Percentiles rank a stretch among this genome's conserved stretches.
Conservation (phyloP, 2,113 vertebrate genomes). For the Charina bottae region DNA sequence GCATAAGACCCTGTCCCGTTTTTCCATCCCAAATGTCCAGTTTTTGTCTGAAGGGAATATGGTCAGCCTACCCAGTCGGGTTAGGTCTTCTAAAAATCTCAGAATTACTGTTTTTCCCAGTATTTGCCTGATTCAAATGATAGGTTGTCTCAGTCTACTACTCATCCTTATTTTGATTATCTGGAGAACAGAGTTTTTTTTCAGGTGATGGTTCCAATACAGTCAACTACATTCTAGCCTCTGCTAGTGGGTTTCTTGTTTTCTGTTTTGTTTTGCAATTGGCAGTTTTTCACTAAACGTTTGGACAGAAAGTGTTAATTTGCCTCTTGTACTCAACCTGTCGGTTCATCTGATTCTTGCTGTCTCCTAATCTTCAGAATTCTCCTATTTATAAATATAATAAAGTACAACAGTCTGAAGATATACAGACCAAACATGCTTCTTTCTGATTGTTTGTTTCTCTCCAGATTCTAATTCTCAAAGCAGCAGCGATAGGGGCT, state of each 20-base stretch:
- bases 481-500: background rate
- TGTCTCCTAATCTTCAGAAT: background rate
- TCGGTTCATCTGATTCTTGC: background rate
- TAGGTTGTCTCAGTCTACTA: background rate
- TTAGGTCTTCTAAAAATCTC: background rate
- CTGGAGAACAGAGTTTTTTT: background rate
- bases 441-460: background rate
- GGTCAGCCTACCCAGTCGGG: too few species aligned
- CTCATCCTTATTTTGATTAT: background rate
- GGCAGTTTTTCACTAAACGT: background rate
- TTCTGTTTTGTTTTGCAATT: background rate
- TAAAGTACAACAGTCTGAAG: background rate
- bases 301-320: background rate
- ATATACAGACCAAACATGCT: background rate
- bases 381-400: background rate
- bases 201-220: background rate
- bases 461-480: background rate
- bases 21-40: too few species aligned
- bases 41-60: too few species aligned
- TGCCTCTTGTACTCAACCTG: background rate
- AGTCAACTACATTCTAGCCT: background rate
- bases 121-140: background rate
- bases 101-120: background rate
- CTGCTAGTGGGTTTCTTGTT: background rate
- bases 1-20: too few species aligned